Conservation (phyloP, 1,140 invertebrate species). For the Lepeophtheirus salmonis region DNA sequence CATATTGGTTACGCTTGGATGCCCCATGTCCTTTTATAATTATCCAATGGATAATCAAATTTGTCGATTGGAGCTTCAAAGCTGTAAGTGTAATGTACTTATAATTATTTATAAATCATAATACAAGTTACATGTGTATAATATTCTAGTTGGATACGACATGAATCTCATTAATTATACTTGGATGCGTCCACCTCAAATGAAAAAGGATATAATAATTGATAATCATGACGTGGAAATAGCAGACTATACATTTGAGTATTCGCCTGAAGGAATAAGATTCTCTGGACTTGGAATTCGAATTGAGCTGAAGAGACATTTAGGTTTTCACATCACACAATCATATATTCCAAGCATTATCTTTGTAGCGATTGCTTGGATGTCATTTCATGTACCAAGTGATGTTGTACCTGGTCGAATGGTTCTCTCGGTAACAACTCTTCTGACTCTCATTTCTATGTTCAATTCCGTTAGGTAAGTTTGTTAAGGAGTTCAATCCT, state of each 20-base stretch:
- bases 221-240: constrained; percentile 15
- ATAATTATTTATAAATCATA: neutral
- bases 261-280: constrained; percentile 5
- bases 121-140: neutral
- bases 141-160: constrained; percentile 3
- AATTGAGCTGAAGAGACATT: constrained; percentile 19
- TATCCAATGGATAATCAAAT: constrained; percentile 14
- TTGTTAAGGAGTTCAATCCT: too few relatives aligned
- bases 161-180: neutral
- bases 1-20: constrained; percentile 5
- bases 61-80: constrained; percentile 1
- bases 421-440: constrained; percentile 22
- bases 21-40: constrained; percentile 11
- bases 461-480: constrained; percentile 23
- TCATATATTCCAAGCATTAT: constrained; percentile 21
- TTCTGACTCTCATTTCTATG: constrained; percentile 23
- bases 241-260: constrained; percentile 1
- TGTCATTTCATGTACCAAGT: constrained; percentile 21
- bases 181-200: neutral
- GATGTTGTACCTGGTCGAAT: constrained; percentile 22
- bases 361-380: constrained; percentile 21
- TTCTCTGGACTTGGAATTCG: constrained; percentile 17
- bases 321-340: constrained; percentile 21
- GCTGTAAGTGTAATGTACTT: constrained; percentile 3
- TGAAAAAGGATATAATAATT: neutral